Evolutionary conservation across 2,888 invertebrate species (phyloP).

Genomic region (Apomyelois bistriatella): DNA sequence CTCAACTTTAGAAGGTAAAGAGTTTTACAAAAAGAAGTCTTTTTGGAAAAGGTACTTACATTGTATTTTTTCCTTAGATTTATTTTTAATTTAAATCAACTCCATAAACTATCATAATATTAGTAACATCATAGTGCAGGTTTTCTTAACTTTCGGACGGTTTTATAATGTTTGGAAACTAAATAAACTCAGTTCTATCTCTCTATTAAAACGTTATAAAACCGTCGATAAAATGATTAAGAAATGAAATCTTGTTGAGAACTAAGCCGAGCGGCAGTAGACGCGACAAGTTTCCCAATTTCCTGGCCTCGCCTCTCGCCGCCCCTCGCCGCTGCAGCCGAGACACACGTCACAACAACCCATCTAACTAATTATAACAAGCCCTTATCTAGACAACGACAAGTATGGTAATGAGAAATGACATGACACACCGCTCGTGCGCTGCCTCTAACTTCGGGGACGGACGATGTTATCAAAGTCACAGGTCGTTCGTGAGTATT

Average conservation of each 20-base stretch:
- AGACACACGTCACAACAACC: background rate
- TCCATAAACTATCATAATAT: too few species aligned
- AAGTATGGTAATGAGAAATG: background rate
- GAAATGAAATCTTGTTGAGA: background rate
- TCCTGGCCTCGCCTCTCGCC: conserved; percentile 12
- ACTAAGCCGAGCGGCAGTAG: background rate
- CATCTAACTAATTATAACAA: conserved; percentile 15
- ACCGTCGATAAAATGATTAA: background rate
- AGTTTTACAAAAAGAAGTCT: too few species aligned
- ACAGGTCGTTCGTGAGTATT: too few species aligned
- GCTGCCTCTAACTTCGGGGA: background rate
- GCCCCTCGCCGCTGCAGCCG: background rate
- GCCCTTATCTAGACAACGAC: background rate
- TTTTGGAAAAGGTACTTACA: too few species aligned
- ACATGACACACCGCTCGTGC: background rate
- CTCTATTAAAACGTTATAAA: background rate
- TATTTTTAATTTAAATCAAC: too few species aligned
- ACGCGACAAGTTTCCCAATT: conserved; percentile 26
- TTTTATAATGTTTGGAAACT: too few species aligned
- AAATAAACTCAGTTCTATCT: background rate
- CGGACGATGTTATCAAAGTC: too few species aligned
- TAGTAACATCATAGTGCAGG: too few species aligned
- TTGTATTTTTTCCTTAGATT: too few species aligned
- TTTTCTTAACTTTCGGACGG: too few species aligned
- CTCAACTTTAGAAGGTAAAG: too few species aligned